A percentile compares a stretch with the other conserved stretches of the same genome.
Conservation (phyloP, 2,113 vertebrate genomes). For the Regulus satrapa region DNA sequence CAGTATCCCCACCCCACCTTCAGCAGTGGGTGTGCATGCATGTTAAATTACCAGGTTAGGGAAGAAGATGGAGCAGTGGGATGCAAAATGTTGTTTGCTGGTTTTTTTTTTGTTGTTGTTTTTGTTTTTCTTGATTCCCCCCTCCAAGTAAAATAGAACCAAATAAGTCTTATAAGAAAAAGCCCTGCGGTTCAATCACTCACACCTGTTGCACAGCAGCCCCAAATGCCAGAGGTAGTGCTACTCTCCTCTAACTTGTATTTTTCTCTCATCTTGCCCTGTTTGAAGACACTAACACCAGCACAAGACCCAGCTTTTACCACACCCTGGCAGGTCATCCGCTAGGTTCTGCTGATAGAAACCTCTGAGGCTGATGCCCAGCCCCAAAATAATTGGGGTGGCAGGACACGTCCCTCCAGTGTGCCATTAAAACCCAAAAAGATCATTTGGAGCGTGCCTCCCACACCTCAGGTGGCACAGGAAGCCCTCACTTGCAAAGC, state of each 20-base stretch:
- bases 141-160: background rate
- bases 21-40: background rate
- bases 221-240: background rate
- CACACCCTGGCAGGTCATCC: background rate
- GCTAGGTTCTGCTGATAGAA: background rate
- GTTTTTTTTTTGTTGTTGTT: background rate
- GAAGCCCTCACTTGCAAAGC: background rate
- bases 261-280: background rate
- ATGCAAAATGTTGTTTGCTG: background rate
- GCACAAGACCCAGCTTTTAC: background rate
- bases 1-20: slow-evolving; percentile 27
- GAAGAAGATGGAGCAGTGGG: background rate
- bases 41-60: slow-evolving; percentile 8
- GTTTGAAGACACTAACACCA: background rate
- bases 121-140: rapidly evolving
- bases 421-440: background rate
- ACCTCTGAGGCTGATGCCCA: background rate
- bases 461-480: background rate
- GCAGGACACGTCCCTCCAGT: background rate
- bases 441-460: background rate
- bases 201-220: background rate
- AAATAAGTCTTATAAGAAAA: background rate
- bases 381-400: background rate
- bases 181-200: background rate
- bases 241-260: background rate